These are phyloP conservation scores for Diarsia rubi DNA, from an alignment of 2,888 invertebrate genomes.

Conservation along the genomic window DNA sequence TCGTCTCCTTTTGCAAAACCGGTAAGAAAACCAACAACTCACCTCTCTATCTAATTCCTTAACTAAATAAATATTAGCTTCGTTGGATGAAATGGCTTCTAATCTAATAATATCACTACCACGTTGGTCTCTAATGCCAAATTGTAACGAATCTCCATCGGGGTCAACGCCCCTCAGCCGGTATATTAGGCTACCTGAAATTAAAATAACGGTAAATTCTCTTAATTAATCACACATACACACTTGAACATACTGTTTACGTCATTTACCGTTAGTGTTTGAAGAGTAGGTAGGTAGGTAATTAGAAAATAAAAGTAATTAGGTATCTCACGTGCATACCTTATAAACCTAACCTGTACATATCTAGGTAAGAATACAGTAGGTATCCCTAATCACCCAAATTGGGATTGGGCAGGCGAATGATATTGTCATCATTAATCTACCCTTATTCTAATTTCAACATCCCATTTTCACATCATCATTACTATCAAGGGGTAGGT, in stretches of 20 bases:
- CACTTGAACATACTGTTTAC: slow-evolving; percentile 43
- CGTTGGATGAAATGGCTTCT: slow-evolving; percentile 94
- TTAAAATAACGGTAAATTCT: slow-evolving; percentile 67
- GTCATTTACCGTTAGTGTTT: slow-evolving; percentile 47
- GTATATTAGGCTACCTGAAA: slow-evolving; percentile 95
- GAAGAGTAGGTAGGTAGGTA: slow-evolving; percentile 57
- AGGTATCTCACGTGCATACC: slow-evolving; percentile 3
- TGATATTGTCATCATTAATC: background rate
- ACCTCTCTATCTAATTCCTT: slow-evolving; percentile 98
- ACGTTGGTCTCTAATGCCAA: slow-evolving; percentile 95
- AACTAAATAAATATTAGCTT: slow-evolving; percentile 96
- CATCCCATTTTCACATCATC: background rate
- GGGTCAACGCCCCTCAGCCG: slow-evolving; percentile 95
- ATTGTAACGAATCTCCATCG: slow-evolving; percentile 95
- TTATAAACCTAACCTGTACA: no score
- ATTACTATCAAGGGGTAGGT: background rate
- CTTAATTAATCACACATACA: slow-evolving; percentile 54
- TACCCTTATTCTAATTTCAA: background rate
- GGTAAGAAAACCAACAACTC: slow-evolving; percentile 63
- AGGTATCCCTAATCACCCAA: background rate
- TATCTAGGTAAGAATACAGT: background rate
- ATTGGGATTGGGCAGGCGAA: background rate
- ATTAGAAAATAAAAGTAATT: slow-evolving; percentile 59
- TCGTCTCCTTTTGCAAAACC: background rate
- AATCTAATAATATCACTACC: slow-evolving; percentile 96